Evolutionary conservation across 2,113 vertebrate species (phyloP).

Genomic region (Fulica atra): DNA sequence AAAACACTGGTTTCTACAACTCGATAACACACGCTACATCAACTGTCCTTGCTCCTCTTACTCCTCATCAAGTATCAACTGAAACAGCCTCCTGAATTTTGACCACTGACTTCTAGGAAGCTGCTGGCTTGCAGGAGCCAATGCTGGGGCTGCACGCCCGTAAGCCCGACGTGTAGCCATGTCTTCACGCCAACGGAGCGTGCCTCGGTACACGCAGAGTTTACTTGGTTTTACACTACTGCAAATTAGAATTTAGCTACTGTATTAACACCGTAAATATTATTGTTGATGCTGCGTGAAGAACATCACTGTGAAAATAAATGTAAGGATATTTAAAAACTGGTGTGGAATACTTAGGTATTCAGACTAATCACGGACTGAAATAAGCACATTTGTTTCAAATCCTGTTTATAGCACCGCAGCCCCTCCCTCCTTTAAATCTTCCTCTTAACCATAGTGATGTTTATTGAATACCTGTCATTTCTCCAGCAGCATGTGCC

Average conservation of each 20-base stretch:
- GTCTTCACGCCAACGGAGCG: accelerated
- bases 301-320: constrained; percentile 47
- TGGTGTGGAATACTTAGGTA: constrained; percentile 51
- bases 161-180: not conserved
- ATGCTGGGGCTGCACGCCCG: not conserved
- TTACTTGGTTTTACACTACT: not conserved
- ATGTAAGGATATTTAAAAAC: constrained; percentile 50
- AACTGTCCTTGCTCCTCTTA: not conserved
- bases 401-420: constrained; percentile 52
- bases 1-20: accelerated
- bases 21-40: accelerated
- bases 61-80: not conserved
- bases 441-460: constrained; percentile 57
- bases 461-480: constrained; percentile 70
- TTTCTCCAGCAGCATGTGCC: constrained; percentile 65
- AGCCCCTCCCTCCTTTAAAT: constrained; percentile 54
- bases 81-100: not conserved
- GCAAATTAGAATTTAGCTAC: not conserved
- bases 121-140: not conserved
- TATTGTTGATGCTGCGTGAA: not conserved
- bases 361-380: constrained; percentile 51
- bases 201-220: not conserved
- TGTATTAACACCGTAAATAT: not conserved
- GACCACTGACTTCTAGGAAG: not conserved
- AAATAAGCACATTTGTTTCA: constrained; percentile 61